phyloP scores from a whole-genome alignment of 2,113 vertebrate species.

The Phoxinus phoxinus region DNA sequence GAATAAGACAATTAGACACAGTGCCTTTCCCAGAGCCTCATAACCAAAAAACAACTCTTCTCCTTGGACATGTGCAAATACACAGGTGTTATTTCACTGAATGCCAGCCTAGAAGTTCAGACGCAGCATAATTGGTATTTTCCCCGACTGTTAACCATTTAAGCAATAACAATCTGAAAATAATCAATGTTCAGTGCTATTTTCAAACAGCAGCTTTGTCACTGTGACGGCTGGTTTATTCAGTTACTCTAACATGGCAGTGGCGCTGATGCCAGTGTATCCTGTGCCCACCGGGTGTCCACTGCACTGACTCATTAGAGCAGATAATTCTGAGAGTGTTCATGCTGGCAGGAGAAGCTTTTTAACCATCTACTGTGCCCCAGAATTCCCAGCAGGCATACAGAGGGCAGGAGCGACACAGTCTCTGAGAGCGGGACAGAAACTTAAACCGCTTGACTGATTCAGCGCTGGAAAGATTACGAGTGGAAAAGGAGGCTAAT shows the following conservation, averaged over 20 bases:
- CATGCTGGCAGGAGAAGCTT: slow-evolving; percentile 25
- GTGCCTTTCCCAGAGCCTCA: neutral
- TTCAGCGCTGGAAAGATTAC: slow-evolving; percentile 34
- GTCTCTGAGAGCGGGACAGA: slow-evolving; percentile 1
- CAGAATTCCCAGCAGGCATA: slow-evolving; percentile 14
- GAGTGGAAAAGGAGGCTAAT: slow-evolving; percentile 34
- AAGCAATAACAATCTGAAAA: neutral
- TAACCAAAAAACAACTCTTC: neutral
- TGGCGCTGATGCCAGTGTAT: slow-evolving; percentile 6
- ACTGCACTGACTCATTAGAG: slow-evolving; percentile 21
- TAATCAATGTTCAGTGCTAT: neutral
- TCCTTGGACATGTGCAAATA: neutral
- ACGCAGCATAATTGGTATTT: neutral
- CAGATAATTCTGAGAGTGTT: slow-evolving; percentile 39
- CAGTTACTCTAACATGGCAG: neutral
- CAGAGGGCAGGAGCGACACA: neutral
- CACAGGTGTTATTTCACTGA: neutral
- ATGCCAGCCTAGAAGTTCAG: neutral
- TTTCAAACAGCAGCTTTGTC: neutral
- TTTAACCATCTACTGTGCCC: slow-evolving; percentile 25
- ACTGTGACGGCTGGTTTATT: neutral
- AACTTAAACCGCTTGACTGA: slow-evolving; percentile 42
- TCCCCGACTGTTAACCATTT: neutral
- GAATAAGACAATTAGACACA: neutral
- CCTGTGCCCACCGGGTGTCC: neutral